phyloP scores from a whole-genome alignment of 2,113 vertebrate species.

The Tenebrosternarchus preto region DNA sequence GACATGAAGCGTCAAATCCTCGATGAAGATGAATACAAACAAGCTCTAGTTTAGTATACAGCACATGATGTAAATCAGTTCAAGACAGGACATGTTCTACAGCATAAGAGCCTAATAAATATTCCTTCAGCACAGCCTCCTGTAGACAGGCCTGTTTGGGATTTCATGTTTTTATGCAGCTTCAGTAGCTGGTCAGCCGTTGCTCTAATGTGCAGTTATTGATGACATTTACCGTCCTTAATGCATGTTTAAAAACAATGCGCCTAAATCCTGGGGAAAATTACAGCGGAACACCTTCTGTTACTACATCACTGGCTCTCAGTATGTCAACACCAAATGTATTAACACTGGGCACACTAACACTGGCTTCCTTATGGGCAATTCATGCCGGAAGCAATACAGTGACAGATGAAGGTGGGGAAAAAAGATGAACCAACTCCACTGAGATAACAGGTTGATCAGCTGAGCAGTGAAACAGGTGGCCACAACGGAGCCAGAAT shows the following conservation, averaged over 20 bases:
- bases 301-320: neutral
- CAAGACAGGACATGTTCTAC: neutral
- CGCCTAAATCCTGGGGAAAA: neutral
- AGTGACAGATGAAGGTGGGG: neutral
- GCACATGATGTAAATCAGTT: neutral
- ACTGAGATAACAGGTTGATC: neutral
- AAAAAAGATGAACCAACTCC: neutral
- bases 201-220: neutral
- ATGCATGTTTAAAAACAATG: neutral
- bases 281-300: neutral
- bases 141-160: neutral
- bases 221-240: neutral
- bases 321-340: too few relatives aligned
- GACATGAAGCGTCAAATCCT: neutral
- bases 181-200: neutral
- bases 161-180: conserved; percentile 5
- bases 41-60: neutral
- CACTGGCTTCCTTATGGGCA: neutral
- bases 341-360: too few relatives aligned
- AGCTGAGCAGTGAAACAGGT: conserved; percentile 26
- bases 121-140: neutral
- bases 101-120: neutral
- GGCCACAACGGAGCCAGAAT: conserved; percentile 17
- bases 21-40: neutral
- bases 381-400: neutral